phyloP scores from a whole-genome alignment of 2,113 vertebrate species.

The Lophochroa leadbeateri region DNA sequence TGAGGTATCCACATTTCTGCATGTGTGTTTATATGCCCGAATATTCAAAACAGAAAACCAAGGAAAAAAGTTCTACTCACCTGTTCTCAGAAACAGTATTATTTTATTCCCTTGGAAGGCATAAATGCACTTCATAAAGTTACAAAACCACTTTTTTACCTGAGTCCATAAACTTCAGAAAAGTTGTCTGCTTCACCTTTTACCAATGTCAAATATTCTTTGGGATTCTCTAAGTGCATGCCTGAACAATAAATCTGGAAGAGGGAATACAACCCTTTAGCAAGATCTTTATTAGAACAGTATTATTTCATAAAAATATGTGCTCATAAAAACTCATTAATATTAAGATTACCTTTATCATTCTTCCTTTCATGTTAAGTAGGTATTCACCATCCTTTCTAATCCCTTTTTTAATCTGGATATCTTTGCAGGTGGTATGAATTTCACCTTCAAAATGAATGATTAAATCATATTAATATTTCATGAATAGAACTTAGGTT shows the following conservation, averaged over 20 bases:
- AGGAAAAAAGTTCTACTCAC: background rate
- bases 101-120: background rate
- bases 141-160: conserved; percentile 67
- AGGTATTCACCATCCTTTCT: conserved; percentile 88
- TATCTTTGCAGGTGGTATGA: conserved; percentile 85
- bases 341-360: conserved; percentile 83
- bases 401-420: conserved; percentile 83
- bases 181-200: conserved; percentile 93
- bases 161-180: conserved; percentile 92
- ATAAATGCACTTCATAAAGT: background rate
- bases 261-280: conserved; percentile 23
- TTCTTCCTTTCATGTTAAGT: conserved; percentile 83
- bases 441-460: conserved; percentile 81
- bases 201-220: conserved; percentile 89
- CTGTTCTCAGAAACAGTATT: background rate
- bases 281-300: conserved; percentile 3
- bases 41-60: background rate
- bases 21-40: background rate
- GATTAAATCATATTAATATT: conserved; percentile 17
- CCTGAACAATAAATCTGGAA: conserved; percentile 88
- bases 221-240: conserved; percentile 87
- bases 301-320: background rate
- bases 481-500: background rate
- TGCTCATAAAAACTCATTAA: background rate
- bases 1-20: background rate